Evolutionary conservation across 1,140 invertebrate species (phyloP).

Genomic region (Whitmania pigra): DNA sequence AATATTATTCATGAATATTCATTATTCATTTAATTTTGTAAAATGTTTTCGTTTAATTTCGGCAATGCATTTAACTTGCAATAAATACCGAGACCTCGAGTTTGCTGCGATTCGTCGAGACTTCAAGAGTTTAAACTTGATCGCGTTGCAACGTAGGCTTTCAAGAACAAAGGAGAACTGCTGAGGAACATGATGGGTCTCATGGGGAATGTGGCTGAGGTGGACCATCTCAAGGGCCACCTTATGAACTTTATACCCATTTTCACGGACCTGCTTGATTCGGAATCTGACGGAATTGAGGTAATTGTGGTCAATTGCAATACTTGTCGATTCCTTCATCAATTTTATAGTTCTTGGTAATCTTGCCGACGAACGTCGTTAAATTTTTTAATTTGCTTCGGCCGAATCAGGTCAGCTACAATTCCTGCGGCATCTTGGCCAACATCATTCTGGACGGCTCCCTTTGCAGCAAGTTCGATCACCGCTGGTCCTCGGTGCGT

Average conservation of each 20-base stretch:
- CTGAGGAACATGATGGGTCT: constrained; percentile 84
- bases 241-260: constrained; percentile 78
- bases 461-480: constrained; percentile 62
- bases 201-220: constrained; percentile 89
- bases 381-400: too few species aligned
- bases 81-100: too few species aligned
- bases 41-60: too few species aligned
- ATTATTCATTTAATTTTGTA: too few species aligned
- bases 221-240: constrained; percentile 62
- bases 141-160: too few species aligned
- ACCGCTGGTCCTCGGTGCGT: constrained; percentile 58
- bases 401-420: constrained; percentile 56
- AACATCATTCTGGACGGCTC: constrained; percentile 85
- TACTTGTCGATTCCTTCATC: neutral
- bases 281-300: constrained; percentile 82
- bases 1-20: too few species aligned
- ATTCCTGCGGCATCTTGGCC: constrained; percentile 84
- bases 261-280: constrained; percentile 54
- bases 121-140: too few species aligned
- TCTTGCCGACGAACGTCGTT: neutral
- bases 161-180: constrained; percentile 62
- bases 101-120: too few species aligned
- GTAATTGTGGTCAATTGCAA: constrained; percentile 43
- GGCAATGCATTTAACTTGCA: too few species aligned
- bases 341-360: neutral